Evolutionary conservation across 2,797 vertebrate species (phyloP), one percentile per base, ranked within the genome.

Genomic region (Varecia variegata): DNA sequence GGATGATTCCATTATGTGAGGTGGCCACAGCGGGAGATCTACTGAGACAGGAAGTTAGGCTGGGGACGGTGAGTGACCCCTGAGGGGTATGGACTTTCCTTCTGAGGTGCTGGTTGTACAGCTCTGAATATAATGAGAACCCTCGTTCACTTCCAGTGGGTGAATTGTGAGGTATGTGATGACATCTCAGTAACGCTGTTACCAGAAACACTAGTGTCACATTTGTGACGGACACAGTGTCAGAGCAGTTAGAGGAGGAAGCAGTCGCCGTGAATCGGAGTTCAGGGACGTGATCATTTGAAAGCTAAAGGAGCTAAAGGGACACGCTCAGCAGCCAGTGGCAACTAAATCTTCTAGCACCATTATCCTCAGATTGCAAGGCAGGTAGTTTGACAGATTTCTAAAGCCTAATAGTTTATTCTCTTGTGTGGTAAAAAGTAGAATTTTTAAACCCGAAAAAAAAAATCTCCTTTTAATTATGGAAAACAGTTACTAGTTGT

Each of bases 261-360:
- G 58, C 25, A 7, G 5, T 14, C 1, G 1, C 2, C 13, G 2
- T 10, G 11, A 13, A 4, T 12, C 17, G 30, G 32, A 20, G 32
- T 15, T 11, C 20, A 1, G 8, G 23, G 38, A 4, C 4, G 38
- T 20, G 14, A 13, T 35, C 3, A 0, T 17, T 43, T 4, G 10
- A 32, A 81, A 60, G 58, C 45, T 3, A 0, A 17, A 52, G 58
- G 25, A 7, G 2, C 23, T 62, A 6, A 30, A 5, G 52, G 18
- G 23, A 8, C 25, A 38, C 17, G 4, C 58, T 74, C 54, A 3
- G 50, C 3, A 6, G 30, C 21, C 30, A 13, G 71, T 40, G 8
- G 2, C 14, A 2, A 14, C 40, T 4, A 5, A 35, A 1, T 27
- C 43, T 20, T 27, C 3, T 38, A 14, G 52, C 65, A 20, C 20